phyloP scores from a whole-genome alignment of 2,797 vertebrate species.

The Sebastes variabilis region DNA sequence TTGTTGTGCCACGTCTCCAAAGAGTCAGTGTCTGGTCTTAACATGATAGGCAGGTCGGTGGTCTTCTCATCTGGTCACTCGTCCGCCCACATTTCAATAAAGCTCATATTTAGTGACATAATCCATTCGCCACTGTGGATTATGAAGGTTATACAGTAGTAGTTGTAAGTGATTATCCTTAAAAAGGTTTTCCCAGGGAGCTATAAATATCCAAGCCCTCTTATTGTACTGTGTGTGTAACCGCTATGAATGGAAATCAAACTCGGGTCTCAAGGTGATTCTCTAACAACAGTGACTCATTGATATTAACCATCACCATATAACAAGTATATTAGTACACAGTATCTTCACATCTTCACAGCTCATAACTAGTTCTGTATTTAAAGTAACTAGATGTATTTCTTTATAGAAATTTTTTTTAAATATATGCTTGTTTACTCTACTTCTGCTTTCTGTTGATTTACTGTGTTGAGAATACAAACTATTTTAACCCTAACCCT shows the following conservation, averaged over 20 bases:
- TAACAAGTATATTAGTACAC: neutral
- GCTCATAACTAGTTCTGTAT: neutral
- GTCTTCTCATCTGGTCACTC: conserved; percentile 48
- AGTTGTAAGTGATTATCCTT: conserved; percentile 79
- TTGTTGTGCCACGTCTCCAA: neutral
- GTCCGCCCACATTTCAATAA: conserved; percentile 54
- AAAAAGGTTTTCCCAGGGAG: conserved; percentile 67
- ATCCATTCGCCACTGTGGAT: conserved; percentile 76
- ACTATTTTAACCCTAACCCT: neutral
- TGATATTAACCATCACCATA: neutral
- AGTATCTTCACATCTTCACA: neutral
- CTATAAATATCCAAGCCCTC: conserved; percentile 65
- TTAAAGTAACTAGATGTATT: neutral
- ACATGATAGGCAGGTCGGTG: conserved; percentile 22
- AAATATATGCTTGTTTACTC: neutral
- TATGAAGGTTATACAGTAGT: conserved; percentile 78
- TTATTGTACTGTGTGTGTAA: conserved; percentile 17
- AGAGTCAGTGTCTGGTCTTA: conserved; percentile 4
- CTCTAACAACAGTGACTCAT: neutral
- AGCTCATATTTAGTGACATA: conserved; percentile 80
- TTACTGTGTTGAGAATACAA: neutral
- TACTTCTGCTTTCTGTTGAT: neutral
- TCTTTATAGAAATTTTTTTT: rapidly evolving
- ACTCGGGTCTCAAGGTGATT: neutral
- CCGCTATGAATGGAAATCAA: conserved; percentile 18